A percentile compares a stretch with the other conserved stretches of the same genome.
Evolutionary conservation across 2,888 invertebrate species (phyloP).

Genomic region (Ectemnius cavifrons): DNA sequence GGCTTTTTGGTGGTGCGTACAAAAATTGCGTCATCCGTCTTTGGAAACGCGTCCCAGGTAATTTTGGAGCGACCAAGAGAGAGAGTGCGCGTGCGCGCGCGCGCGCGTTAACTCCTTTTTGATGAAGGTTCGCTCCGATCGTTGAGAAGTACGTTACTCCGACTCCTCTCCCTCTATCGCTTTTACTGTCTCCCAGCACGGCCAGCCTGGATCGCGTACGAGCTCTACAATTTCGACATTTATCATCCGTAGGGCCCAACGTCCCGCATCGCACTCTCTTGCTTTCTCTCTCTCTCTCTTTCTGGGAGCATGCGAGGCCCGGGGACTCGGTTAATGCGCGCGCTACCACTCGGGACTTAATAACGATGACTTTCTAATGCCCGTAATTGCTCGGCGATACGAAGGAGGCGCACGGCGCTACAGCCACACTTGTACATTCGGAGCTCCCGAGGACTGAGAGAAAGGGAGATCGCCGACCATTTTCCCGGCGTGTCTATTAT

Average conservation of each 20-base stretch:
- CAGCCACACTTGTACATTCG: slow-evolving; percentile 28
- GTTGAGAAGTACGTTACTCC: neutral
- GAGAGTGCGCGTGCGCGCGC: neutral
- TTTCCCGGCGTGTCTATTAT: slow-evolving; percentile 41
- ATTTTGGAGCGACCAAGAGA: neutral
- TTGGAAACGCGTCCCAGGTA: neutral
- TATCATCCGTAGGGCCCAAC: slow-evolving; percentile 16
- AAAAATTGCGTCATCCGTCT: slow-evolving; percentile 1
- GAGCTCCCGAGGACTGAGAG: slow-evolving; percentile 24
- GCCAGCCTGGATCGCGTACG: neutral
- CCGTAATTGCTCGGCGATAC: slow-evolving; percentile 31
- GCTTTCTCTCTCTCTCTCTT: no score
- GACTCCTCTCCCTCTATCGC: no score
- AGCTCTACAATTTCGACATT: slow-evolving; percentile 17
- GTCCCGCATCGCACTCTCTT: neutral
- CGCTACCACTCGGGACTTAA: slow-evolving; percentile 15
- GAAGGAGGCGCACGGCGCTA: slow-evolving; percentile 14
- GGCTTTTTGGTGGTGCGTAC: neutral
- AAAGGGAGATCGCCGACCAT: slow-evolving; percentile 14
- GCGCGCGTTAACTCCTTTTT: slow-evolving; percentile 8
- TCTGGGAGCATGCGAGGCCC: neutral
- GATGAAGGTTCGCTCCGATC: slow-evolving; percentile 7
- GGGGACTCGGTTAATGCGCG: slow-evolving; percentile 22
- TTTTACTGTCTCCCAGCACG: neutral
- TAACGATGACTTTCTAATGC: slow-evolving; percentile 47